Conservation (phyloP, 2,888 invertebrate species). For the Periphyllus acericola region DNA sequence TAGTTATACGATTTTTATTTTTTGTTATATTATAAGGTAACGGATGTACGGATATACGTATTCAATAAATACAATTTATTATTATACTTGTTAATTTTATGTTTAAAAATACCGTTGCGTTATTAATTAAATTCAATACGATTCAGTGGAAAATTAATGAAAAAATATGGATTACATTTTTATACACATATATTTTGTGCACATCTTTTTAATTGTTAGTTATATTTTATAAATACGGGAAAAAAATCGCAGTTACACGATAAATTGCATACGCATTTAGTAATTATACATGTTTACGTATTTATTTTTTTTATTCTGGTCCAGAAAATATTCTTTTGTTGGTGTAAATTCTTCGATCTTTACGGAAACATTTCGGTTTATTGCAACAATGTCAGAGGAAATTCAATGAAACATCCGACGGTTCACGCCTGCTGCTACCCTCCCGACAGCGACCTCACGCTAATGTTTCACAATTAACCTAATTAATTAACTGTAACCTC, state of each 20-base stretch:
- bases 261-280: not conserved
- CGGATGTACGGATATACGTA: no score
- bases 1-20: no score
- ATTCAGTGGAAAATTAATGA: no score
- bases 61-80: no score
- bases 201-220: not conserved
- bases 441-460: conserved; percentile 42
- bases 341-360: conserved; percentile 27
- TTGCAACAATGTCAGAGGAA: conserved; percentile 51
- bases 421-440: conserved; percentile 23
- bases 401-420: conserved; percentile 61
- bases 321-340: conserved; percentile 21
- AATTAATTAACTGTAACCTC: conserved; percentile 61
- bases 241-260: not conserved
- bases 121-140: not conserved
- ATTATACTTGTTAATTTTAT: not conserved
- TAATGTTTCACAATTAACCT: conserved; percentile 62
- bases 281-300: not conserved
- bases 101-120: not conserved
- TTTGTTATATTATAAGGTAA: no score
- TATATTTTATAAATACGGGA: not conserved
- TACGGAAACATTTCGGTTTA: conserved; percentile 50
- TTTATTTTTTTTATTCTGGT: not conserved
- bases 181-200: not conserved
- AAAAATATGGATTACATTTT: no score